phyloP scores from a whole-genome alignment of 2,888 invertebrate genomes.

The Seladonia tumulorum region DNA sequence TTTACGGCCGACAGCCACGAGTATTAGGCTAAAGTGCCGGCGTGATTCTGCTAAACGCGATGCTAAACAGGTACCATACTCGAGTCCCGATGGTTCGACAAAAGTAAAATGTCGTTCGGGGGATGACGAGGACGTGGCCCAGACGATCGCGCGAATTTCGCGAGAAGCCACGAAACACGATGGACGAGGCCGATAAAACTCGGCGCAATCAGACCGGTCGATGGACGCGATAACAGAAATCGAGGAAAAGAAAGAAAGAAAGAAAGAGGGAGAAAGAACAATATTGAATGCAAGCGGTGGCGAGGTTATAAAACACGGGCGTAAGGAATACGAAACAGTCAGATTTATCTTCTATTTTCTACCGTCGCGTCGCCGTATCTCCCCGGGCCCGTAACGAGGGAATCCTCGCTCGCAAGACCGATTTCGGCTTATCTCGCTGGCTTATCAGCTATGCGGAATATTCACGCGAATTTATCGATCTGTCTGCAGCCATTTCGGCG shows the following conservation, averaged over 20 bases:
- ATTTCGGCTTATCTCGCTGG: slow-evolving; percentile 70
- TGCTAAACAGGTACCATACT: slow-evolving; percentile 74
- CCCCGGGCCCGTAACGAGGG: slow-evolving; percentile 56
- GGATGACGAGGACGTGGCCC: not conserved
- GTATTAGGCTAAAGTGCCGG: slow-evolving; percentile 80
- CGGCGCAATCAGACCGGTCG: slow-evolving; percentile 4
- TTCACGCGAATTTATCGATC: slow-evolving; percentile 82
- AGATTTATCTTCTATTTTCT: slow-evolving; percentile 70
- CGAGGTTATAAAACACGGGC: slow-evolving; percentile 50
- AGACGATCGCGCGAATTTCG: not conserved
- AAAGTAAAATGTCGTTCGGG: slow-evolving; percentile 29
- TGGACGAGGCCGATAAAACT: slow-evolving; percentile 12
- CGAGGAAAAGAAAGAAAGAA: not conserved
- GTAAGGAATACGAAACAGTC: slow-evolving; percentile 53
- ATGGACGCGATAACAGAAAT: slow-evolving; percentile 11
- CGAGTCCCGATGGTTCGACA: slow-evolving; percentile 32
- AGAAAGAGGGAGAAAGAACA: not conserved
- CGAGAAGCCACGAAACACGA: slow-evolving; percentile 1
- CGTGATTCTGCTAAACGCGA: slow-evolving; percentile 80
- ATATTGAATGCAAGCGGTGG: slow-evolving; percentile 24
- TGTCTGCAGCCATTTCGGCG: slow-evolving; percentile 72
- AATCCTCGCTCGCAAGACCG: slow-evolving; percentile 64
- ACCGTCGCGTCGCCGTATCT: slow-evolving; percentile 63
- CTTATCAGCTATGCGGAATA: slow-evolving; percentile 75
- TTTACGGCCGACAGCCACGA: slow-evolving; percentile 78